Evolutionary conservation across 2,888 invertebrate species (phyloP).

Genomic region (Argynnis bischoffii): DNA sequence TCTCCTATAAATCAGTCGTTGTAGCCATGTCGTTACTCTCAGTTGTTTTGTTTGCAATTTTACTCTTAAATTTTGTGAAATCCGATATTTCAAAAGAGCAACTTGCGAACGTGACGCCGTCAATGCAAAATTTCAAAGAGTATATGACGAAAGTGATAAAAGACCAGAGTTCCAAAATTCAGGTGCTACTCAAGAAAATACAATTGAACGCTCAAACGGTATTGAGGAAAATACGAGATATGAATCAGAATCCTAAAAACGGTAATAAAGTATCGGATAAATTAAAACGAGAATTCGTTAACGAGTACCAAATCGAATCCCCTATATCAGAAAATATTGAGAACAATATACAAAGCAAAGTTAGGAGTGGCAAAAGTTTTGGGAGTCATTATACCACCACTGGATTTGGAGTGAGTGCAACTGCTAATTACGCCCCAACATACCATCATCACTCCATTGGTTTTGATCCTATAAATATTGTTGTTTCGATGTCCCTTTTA

Average conservation of each 20-base stretch:
- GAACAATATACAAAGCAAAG: slow-evolving; percentile 41
- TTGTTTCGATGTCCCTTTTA: slow-evolving; percentile 73
- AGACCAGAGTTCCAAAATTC: slow-evolving; percentile 70
- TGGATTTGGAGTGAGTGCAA: slow-evolving; percentile 63
- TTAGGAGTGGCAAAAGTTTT: slow-evolving; percentile 56
- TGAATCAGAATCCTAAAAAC: slow-evolving; percentile 49
- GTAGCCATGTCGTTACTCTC: slow-evolving; percentile 66
- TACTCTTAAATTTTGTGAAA: slow-evolving; percentile 57
- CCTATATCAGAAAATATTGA: slow-evolving; percentile 52
- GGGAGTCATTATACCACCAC: slow-evolving; percentile 59
- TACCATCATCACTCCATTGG: slow-evolving; percentile 79
- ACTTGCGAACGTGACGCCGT: slow-evolving; percentile 43
- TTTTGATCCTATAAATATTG: slow-evolving; percentile 78
- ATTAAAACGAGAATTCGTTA: slow-evolving; percentile 31
- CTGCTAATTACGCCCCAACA: slow-evolving; percentile 58
- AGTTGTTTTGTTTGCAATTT: slow-evolving; percentile 54
- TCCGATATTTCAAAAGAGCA: slow-evolving; percentile 52
- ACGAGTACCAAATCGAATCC: slow-evolving; percentile 61
- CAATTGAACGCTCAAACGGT: slow-evolving; percentile 68
- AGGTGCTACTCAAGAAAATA: slow-evolving; percentile 63
- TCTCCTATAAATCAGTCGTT: slow-evolving; percentile 47
- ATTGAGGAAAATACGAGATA: slow-evolving; percentile 61
- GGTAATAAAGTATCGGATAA: slow-evolving; percentile 25
- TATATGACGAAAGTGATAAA: slow-evolving; percentile 64
- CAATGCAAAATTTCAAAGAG: slow-evolving; percentile 62